These are phyloP conservation scores for Zonotrichia leucophrys DNA, from an alignment of 2,113 vertebrate species.

Conservation along the genomic window DNA sequence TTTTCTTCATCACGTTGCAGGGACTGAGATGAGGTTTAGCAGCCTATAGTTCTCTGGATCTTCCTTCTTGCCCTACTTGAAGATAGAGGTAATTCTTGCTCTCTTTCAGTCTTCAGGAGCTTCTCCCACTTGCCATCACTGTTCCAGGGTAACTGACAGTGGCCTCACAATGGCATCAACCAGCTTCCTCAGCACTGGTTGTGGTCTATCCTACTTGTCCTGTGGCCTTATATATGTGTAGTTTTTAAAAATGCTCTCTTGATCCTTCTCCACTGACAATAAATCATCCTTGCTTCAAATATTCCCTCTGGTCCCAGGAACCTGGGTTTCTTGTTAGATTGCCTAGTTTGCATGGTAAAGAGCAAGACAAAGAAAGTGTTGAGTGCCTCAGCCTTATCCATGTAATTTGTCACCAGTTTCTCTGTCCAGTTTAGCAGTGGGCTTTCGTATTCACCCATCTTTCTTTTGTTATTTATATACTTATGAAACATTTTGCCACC, in stretches of 20 bases:
- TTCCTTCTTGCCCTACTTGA: neutral
- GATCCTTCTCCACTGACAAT: neutral
- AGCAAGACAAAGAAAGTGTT: neutral
- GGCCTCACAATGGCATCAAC: neutral
- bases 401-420: neutral
- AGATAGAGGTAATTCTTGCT: neutral
- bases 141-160: neutral
- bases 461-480: neutral
- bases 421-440: neutral
- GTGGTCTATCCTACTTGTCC: neutral
- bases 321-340: neutral
- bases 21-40: neutral
- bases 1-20: neutral
- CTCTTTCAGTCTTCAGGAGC: neutral
- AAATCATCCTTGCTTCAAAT: neutral
- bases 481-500: neutral
- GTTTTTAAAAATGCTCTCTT: neutral
- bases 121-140: neutral
- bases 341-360: neutral
- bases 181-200: neutral
- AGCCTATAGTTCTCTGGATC: neutral
- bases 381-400: neutral
- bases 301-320: neutral
- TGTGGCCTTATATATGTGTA: neutral
- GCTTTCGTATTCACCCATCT: neutral